phyloP scores from a whole-genome alignment of 2,113 vertebrate genomes.

The Pimephales promelas region DNA sequence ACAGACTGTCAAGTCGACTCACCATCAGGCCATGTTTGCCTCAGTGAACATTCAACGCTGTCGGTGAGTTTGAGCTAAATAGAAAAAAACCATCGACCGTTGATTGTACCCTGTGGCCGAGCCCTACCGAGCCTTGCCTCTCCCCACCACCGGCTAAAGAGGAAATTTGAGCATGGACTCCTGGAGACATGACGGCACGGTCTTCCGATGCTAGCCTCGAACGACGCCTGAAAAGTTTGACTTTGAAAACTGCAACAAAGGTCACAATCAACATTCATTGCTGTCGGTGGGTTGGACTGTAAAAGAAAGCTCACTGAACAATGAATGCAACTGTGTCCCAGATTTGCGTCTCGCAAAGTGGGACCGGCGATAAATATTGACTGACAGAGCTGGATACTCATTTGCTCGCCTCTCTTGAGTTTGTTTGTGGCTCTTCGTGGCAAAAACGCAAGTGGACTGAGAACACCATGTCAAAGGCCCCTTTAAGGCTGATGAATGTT shows the following conservation, averaged over 20 bases:
- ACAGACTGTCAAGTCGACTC: slow-evolving; percentile 66
- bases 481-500: slow-evolving; percentile 21
- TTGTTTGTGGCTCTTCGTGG: slow-evolving; percentile 5
- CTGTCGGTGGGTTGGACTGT: slow-evolving; percentile 99
- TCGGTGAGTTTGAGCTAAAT: slow-evolving; percentile 97
- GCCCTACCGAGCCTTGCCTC: slow-evolving; percentile 36
- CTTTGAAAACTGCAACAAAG: slow-evolving; percentile 66
- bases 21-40: slow-evolving; percentile 77
- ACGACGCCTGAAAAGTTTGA: slow-evolving; percentile 4
- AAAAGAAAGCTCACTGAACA: slow-evolving; percentile 98
- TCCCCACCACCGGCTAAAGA: slow-evolving; percentile 5
- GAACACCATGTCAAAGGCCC: slow-evolving; percentile 18
- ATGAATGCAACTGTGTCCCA: slow-evolving; percentile 99
- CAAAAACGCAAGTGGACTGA: neutral
- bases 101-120: slow-evolving; percentile 98
- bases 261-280: slow-evolving; percentile 99
- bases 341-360: slow-evolving; percentile 73
- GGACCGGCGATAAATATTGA: slow-evolving; percentile 55
- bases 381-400: slow-evolving; percentile 66
- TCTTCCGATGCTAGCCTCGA: neutral
- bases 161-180: neutral
- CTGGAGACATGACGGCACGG: slow-evolving; percentile 7
- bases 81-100: slow-evolving; percentile 99
- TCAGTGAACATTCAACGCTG: slow-evolving; percentile 98
- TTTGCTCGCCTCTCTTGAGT: slow-evolving; percentile 20